These are phyloP conservation scores for Drosophila ustulata DNA, from an alignment of 2,888 invertebrate genomes.

Conservation along the genomic window DNA sequence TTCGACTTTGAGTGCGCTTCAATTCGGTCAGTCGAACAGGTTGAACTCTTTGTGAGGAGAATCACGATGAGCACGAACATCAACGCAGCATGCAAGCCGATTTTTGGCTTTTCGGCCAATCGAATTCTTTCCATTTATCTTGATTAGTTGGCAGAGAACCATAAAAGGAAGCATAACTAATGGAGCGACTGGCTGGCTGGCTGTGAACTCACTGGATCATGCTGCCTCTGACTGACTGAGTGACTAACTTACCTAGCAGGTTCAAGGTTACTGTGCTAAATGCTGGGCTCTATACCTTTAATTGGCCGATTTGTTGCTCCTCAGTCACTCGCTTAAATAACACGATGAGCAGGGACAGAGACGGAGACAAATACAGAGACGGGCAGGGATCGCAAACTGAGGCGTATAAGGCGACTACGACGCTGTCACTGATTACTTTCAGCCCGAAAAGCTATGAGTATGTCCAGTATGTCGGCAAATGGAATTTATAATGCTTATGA, in stretches of 20 bases:
- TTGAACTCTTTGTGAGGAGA: constrained; percentile 48
- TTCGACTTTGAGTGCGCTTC: constrained; percentile 57
- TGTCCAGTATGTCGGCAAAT: constrained; percentile 66
- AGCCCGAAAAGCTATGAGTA: constrained; percentile 35
- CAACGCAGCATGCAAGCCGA: background rate
- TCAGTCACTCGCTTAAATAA: constrained; percentile 37
- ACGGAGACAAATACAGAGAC: constrained; percentile 2
- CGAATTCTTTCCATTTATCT: constrained; percentile 66
- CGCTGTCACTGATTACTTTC: constrained; percentile 61
- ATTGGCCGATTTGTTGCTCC: constrained; percentile 78
- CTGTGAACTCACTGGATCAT: constrained; percentile 41
- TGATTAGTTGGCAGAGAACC: constrained; percentile 62
- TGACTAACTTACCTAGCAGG: constrained; percentile 69
- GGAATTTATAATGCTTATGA: constrained; percentile 78
- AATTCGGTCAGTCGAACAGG: constrained; percentile 78
- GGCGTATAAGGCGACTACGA: constrained; percentile 9
- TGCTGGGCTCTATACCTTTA: constrained; percentile 76
- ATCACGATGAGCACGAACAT: background rate
- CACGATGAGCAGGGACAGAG: background rate
- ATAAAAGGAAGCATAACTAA: constrained; percentile 25
- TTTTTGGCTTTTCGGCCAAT: constrained; percentile 53
- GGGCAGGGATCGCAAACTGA: background rate
- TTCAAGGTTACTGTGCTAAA: constrained; percentile 83
- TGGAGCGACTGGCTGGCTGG: constrained; percentile 18
- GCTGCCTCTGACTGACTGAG: constrained; percentile 49